phyloP scores from a whole-genome alignment of 2,113 vertebrate species.

The Columbina picui region DNA sequence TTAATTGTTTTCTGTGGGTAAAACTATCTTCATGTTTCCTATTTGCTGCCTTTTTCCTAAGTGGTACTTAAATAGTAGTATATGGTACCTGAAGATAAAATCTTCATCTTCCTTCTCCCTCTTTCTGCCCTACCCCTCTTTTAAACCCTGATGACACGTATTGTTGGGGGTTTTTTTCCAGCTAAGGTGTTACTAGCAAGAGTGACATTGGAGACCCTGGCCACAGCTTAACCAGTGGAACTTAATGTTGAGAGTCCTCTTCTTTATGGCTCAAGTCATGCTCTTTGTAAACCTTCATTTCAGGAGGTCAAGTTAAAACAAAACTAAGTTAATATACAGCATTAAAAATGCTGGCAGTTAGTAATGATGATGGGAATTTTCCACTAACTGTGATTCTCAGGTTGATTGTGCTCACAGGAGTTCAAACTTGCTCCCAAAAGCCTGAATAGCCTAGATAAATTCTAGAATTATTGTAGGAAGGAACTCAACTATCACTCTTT shows the following conservation, averaged over 20 bases:
- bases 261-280: background rate
- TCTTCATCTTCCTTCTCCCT: background rate
- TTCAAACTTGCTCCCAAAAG: background rate
- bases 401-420: conserved; percentile 23
- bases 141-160: background rate
- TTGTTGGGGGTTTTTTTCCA: background rate
- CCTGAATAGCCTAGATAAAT: conserved; percentile 4
- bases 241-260: background rate
- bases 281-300: conserved; percentile 21
- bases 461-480: conserved; percentile 13
- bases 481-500: background rate
- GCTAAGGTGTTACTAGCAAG: background rate
- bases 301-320: conserved; percentile 11
- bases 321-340: background rate
- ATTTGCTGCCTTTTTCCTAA: conserved; percentile 22
- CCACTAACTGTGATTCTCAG: conserved; percentile 63
- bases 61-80: conserved; percentile 17
- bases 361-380: background rate
- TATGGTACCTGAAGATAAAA: conserved; percentile 59
- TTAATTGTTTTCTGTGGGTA: conserved; percentile 45
- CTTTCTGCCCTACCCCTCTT: background rate
- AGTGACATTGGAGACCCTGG: background rate
- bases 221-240: background rate
- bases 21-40: conserved; percentile 54
- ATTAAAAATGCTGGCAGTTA: conserved; percentile 56